phyloP scores from a whole-genome alignment of 2,113 vertebrate genomes.

The Dryoscopus gambensis region DNA sequence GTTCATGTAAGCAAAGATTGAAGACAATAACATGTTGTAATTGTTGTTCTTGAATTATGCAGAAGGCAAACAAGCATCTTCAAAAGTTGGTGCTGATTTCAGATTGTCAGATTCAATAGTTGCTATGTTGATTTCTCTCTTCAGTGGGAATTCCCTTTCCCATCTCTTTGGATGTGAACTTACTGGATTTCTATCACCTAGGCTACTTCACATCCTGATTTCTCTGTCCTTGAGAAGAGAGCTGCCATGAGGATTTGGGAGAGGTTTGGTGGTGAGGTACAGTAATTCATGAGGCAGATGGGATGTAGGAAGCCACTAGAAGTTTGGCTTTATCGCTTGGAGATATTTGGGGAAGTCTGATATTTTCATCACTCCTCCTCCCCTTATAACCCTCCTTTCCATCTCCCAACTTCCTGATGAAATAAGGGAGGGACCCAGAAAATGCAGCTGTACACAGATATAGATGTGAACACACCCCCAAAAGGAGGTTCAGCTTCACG shows the following conservation, averaged over 20 bases:
- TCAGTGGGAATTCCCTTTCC: not conserved
- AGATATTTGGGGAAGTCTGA: not conserved
- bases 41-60: not conserved
- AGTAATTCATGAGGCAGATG: not conserved
- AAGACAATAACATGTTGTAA: not conserved
- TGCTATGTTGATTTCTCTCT: not conserved
- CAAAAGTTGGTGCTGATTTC: not conserved
- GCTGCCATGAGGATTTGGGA: not conserved
- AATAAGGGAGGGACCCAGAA: not conserved
- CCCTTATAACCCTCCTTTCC: not conserved
- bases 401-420: not conserved
- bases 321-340: not conserved
- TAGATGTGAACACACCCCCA: accelerated
- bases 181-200: not conserved
- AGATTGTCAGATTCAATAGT: not conserved
- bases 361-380: not conserved
- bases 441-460: not conserved
- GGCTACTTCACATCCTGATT: not conserved
- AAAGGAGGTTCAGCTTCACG: not conserved
- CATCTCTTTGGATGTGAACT: not conserved
- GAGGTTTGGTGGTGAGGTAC: not conserved
- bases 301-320: not conserved
- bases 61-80: not conserved
- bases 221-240: not conserved
- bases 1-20: not conserved